Base-by-base conservation (phyloP, 2,888 invertebrate species). In the Anthrax anthrax region DNA sequence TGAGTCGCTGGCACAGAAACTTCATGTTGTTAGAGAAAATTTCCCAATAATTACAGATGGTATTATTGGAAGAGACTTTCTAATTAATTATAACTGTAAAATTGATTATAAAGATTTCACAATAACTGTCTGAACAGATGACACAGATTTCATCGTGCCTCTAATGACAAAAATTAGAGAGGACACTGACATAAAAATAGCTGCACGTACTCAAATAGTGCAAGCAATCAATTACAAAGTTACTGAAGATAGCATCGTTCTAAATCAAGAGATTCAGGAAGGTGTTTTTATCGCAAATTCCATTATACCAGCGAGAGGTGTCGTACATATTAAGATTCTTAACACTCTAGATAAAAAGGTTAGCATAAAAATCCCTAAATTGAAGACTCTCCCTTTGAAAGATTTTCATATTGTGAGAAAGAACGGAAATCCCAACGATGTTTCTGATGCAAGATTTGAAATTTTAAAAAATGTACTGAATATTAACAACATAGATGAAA, bases 31-130 rank as follows among this genome's bases (percentile, higher is more conserved):
- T 18, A 13, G 44, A 17, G 32, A 41, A 6, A 36, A 44, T 12
- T 44, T 47, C 12, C 47, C 44, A 16, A 42, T 47, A 17, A 14
- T 23, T n/a, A 47, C 44, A n/a, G 18, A 47, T 36, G 47, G 47
- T 16, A 44, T 44, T 17, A 18, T 44, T 14, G 47, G 44, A 17
- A 29, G 42, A 17, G 44, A 44, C 36, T 42, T 48, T 17, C 42
- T 42, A 9, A 29, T 38, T 2, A n/a, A 23, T 13, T 27, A 29
- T 16, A 32, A 27, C 1, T 39, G 43, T 17, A 46, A 46, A 18
- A 49, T 46, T 39, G 40, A 41, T 32, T 46, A 27, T 16, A 46
- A 43, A 43, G 38, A 37, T 17, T 41, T 39, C 18, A 43, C 41
- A 13, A 27, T 46, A 12, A 27, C 42, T 14, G 34, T 46, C 6